These are phyloP conservation scores for Polydrusus tereticollis DNA, from an alignment of 2,888 invertebrate species.

Conservation along the genomic window DNA sequence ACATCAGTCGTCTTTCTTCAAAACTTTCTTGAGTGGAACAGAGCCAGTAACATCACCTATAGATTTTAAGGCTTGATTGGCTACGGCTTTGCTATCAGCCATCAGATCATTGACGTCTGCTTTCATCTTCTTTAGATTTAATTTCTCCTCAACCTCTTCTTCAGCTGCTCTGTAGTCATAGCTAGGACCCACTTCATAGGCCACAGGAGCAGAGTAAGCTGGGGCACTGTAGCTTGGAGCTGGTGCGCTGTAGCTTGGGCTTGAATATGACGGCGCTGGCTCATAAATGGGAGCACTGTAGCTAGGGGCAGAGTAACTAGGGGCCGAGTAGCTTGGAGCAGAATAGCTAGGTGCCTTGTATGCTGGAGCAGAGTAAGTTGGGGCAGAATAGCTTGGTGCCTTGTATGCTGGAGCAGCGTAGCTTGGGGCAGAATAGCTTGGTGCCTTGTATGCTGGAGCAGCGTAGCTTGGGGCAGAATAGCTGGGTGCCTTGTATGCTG, in stretches of 20 bases:
- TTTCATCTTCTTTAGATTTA: neutral
- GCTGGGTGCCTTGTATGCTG: neutral
- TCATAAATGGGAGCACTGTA: constrained; percentile 26
- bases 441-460: neutral
- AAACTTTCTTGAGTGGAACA: neutral
- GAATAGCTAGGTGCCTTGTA: neutral
- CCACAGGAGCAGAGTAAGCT: constrained; percentile 14
- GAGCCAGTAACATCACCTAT: no score
- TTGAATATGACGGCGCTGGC: no score
- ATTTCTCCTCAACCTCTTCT: neutral
- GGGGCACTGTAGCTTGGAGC: constrained; percentile 40
- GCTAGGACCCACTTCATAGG: neutral
- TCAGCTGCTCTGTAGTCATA: neutral
- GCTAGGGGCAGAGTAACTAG: neutral
- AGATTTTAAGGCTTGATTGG: neutral
- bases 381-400: neutral
- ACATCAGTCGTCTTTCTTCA: neutral
- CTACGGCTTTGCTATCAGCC: neutral
- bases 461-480: neutral
- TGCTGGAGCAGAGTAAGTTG: neutral
- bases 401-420: constrained; percentile 13
- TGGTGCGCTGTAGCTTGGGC: constrained; percentile 15
- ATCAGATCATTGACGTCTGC: neutral
- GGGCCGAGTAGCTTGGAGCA: constrained; percentile 16
- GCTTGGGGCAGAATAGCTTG: neutral